A percentile compares a stretch with the other conserved stretches of the same genome.
These are phyloP conservation scores for Tringa solitaria DNA, from an alignment of 2,113 vertebrate species.

Conservation along the genomic window DNA sequence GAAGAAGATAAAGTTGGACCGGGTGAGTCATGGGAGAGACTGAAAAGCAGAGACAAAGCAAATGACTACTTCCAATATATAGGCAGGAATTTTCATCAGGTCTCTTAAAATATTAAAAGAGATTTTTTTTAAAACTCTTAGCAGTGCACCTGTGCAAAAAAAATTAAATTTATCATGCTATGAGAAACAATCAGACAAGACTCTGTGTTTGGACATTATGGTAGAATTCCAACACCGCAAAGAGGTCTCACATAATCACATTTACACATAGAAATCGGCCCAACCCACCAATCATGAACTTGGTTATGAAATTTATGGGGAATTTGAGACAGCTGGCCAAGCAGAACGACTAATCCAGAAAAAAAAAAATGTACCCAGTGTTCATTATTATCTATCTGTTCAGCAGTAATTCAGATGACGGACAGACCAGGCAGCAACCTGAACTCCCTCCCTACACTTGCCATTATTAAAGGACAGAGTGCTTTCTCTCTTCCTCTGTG, in stretches of 20 bases:
- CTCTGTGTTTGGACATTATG: background rate
- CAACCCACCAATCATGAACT: background rate
- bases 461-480: background rate
- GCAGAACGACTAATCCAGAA: background rate
- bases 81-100: background rate
- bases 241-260: background rate
- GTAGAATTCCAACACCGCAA: background rate
- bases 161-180: background rate
- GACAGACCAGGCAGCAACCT: background rate
- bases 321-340: background rate
- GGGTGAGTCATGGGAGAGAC: background rate
- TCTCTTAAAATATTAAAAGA: background rate
- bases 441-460: background rate
- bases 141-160: background rate
- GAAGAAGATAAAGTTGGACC: background rate
- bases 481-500: background rate
- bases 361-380: background rate
- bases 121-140: background rate
- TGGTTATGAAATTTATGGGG: background rate
- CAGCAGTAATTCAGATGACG: background rate
- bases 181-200: background rate
- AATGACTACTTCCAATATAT: background rate
- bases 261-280: accelerated
- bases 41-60: background rate
- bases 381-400: background rate